Conservation (phyloP, 2,113 vertebrate genomes). For the Dasypus novemcinctus region DNA sequence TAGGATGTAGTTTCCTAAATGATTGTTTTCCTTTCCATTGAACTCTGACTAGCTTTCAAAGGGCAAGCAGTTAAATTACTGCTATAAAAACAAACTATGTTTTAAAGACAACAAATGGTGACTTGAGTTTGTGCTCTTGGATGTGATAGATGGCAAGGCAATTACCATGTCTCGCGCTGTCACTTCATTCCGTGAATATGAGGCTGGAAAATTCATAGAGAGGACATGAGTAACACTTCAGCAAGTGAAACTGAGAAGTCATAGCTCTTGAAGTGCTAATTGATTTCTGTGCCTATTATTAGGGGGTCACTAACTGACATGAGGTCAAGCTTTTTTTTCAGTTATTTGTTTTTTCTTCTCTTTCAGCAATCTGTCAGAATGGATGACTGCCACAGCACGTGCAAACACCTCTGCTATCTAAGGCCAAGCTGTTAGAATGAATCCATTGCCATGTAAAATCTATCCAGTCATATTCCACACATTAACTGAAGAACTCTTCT, state of each 20-base stretch:
- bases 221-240: constrained; percentile 45
- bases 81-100: neutral
- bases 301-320: constrained; percentile 45
- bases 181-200: constrained; percentile 43
- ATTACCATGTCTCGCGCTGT: constrained; percentile 1
- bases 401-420: neutral
- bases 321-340: constrained; percentile 25
- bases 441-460: neutral
- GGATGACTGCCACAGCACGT: neutral
- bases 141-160: constrained; percentile 50
- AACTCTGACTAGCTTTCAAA: constrained; percentile 26
- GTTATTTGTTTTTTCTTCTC: constrained; percentile 46
- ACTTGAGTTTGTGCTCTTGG: neutral
- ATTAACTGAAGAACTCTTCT: neutral
- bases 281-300: constrained; percentile 64
- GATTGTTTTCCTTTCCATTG: constrained; percentile 19
- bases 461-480: neutral
- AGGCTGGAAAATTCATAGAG: constrained; percentile 36
- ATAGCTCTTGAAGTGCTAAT: constrained; percentile 60
- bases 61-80: constrained; percentile 48
- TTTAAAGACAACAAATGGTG: constrained; percentile 36
- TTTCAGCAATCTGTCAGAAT: constrained; percentile 30
- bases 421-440: neutral
- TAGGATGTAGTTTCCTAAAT: constrained; percentile 17
- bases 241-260: constrained; percentile 47